These are phyloP conservation scores for Anarhynchus alexandrinus DNA, from an alignment of 2,113 vertebrate genomes.

Conservation along the genomic window DNA sequence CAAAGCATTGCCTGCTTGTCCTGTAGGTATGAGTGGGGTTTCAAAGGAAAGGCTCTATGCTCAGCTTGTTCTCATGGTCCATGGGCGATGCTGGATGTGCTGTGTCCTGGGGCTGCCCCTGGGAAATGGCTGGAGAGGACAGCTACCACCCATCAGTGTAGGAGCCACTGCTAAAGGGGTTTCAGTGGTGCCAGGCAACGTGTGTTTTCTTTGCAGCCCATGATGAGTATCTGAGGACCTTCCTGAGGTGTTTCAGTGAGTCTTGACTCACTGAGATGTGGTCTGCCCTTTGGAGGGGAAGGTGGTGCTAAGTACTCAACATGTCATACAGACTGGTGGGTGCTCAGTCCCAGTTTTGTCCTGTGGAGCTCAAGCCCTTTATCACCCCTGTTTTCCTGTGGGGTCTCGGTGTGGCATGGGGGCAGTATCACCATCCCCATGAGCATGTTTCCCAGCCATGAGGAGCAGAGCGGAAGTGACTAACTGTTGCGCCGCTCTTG, in stretches of 20 bases:
- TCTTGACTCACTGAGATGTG: not conserved
- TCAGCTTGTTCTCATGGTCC: not conserved
- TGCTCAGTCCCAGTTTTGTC: not conserved
- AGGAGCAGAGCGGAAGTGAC: not conserved
- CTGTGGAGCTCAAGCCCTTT: not conserved
- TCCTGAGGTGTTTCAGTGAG: not conserved
- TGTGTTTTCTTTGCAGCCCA: not conserved
- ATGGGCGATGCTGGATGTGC: not conserved
- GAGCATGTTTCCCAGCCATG: accelerated
- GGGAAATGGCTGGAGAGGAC: not conserved
- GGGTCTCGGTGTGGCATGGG: not conserved
- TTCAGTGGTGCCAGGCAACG: not conserved
- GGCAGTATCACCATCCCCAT: not conserved
- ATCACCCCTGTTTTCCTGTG: not conserved
- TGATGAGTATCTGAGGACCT: not conserved
- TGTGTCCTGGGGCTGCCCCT: not conserved
- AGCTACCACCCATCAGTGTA: not conserved
- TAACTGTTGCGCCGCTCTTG: not conserved
- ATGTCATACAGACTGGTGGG: not conserved
- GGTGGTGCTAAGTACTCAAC: not conserved
- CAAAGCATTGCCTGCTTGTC: not conserved
- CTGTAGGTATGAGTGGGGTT: not conserved
- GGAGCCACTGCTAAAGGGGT: not conserved
- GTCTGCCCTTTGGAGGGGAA: not conserved
- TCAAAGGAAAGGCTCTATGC: not conserved